Base-by-base conservation (phyloP, 2,888 invertebrate species). In the Phania funesta region DNA sequence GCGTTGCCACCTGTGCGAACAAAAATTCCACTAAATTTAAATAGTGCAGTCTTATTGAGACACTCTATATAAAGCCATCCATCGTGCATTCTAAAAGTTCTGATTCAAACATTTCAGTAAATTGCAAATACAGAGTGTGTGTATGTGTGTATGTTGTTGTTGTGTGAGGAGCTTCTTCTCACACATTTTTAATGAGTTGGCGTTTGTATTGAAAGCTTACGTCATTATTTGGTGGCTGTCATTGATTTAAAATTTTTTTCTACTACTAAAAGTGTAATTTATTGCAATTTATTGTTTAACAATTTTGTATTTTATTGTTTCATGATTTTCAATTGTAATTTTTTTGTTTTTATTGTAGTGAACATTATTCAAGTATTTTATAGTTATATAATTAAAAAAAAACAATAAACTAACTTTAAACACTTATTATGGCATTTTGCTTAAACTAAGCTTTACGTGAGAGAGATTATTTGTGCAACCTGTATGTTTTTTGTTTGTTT, bases 271-370 rank as follows among this genome's bases (percentile, higher is more conserved):
- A 74, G 41, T 78, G 41, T 70, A 75, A 82, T 78, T 82, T 78
- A 82, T 78, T 82, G 82, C 82, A 82, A 70, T 78, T 75, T 82
- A 78, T 78, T 78, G 78, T 82, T 82, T 52, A 82, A 70, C 32
- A 70, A 62, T 68, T 81, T 50, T 67, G 18, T 52, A 41, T 50
- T n/a, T 56, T 38, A 60, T 73, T 68, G 24, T 65, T 75, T 58
- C 60, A 58, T 35, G 41, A 58, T 58, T 50, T 68, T 56, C 48
- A 76, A 82, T 70, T 78, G 58, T 64, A 32, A 58, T 64, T 65
- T 73, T 41, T 44, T 46, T 58, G 29, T 16, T 46, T n/a, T n/a
- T n/a, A n/a, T n/a, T 24, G 1, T 41, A 29, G 44, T 46, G 20
- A 67, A 65, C 67, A 81, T 68, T 56, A 71, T 50, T 80, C 58